Percentiles rank a stretch among this genome's conserved stretches.
These are phyloP conservation scores for Sciurus niger DNA, from an alignment of 2,113 vertebrate species.

Conservation along the genomic window DNA sequence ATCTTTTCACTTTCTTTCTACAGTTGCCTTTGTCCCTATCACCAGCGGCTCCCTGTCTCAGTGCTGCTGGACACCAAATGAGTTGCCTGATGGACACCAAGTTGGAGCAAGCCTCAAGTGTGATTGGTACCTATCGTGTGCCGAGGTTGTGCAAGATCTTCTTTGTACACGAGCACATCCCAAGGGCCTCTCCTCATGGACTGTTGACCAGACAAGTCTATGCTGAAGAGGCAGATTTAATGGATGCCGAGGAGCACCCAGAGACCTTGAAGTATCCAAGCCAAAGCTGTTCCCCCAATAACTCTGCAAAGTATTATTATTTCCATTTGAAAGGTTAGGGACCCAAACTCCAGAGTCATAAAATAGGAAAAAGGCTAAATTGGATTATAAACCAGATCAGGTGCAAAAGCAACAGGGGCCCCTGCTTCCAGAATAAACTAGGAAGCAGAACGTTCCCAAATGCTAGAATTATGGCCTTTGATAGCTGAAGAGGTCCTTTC, in stretches of 20 bases:
- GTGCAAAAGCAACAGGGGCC: background rate
- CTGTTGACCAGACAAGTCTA: background rate
- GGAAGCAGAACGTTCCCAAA: background rate
- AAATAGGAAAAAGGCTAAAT: background rate
- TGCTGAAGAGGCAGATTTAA: background rate
- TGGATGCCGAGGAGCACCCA: background rate
- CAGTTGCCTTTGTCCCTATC: background rate
- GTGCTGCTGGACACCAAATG: background rate
- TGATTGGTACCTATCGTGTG: fast-evolving
- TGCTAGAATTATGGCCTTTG: background rate
- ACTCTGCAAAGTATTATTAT: background rate
- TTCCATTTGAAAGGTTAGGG: background rate
- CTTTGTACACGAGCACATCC: background rate
- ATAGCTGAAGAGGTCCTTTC: background rate
- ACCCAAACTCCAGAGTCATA: background rate
- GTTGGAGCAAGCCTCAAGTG: fast-evolving
- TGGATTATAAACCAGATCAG: background rate
- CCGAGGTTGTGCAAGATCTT: fast-evolving
- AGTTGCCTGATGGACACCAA: background rate
- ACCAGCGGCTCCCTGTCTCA: constrained; percentile 31
- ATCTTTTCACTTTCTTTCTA: constrained; percentile 52
- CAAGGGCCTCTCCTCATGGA: background rate
- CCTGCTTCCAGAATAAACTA: background rate
- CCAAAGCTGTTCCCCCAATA: no score
- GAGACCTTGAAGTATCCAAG: background rate